phyloP scores from a whole-genome alignment of 1,140 invertebrate species.

The Drosophila lini region DNA sequence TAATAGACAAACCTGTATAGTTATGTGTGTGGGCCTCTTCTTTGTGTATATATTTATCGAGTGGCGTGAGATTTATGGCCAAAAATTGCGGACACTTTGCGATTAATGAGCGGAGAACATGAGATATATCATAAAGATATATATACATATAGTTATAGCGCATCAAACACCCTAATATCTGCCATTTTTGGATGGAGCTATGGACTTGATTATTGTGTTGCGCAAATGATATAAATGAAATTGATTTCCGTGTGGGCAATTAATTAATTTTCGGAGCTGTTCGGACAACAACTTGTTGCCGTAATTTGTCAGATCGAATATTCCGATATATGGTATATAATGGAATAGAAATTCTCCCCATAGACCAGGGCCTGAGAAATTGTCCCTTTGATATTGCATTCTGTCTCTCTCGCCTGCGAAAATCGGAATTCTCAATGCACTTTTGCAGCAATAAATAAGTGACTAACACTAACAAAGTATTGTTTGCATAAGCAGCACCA shows the following conservation, averaged over 20 bases:
- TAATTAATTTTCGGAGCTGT: conserved; percentile 27
- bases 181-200: conserved; percentile 14
- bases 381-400: conserved; percentile 22
- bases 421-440: conserved; percentile 42
- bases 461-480: conserved; percentile 34
- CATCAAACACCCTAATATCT: conserved; percentile 12
- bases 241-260: conserved; percentile 36
- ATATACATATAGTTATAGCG: conserved; percentile 4
- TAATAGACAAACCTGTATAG: conserved; percentile 5
- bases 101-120: conserved; percentile 55
- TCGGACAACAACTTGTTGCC: conserved; percentile 29
- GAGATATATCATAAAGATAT: conserved; percentile 4
- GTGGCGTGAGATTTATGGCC: conserved; percentile 63
- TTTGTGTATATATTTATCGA: conserved; percentile 38
- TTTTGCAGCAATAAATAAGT: conserved; percentile 44
- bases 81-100: conserved; percentile 62
- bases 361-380: background rate
- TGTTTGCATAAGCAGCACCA: conserved; percentile 41
- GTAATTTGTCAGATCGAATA: conserved; percentile 21
- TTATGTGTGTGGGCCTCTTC: conserved; percentile 14
- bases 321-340: conserved; percentile 20
- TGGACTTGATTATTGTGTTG: conserved; percentile 10
- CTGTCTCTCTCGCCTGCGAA: background rate
- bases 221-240: conserved; percentile 32
- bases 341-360: conserved; percentile 23